These are phyloP conservation scores for Drosophila kanekoi DNA, from an alignment of 2,888 invertebrate species.

Conservation along the genomic window DNA sequence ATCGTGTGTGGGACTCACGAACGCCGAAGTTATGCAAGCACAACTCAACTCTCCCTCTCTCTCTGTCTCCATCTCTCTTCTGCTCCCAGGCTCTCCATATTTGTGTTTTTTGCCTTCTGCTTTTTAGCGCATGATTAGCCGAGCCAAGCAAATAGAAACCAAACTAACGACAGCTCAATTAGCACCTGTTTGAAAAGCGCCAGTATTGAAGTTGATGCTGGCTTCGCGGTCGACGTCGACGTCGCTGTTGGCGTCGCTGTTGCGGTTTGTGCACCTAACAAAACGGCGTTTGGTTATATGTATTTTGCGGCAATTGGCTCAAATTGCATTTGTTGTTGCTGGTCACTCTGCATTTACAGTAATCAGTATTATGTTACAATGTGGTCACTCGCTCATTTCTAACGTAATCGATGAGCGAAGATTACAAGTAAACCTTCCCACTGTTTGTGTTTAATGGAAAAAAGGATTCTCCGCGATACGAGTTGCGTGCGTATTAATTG, in stretches of 20 bases:
- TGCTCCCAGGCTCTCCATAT: not conserved
- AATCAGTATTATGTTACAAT: conserved; percentile 25
- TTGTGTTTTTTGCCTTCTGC: not conserved
- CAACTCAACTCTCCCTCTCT: not conserved
- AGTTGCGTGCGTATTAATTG: no score
- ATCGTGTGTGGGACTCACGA: conserved; percentile 10
- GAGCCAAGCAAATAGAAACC: conserved; percentile 4
- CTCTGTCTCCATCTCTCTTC: no score
- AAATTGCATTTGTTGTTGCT: conserved; percentile 11
- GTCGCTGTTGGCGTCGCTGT: conserved; percentile 4
- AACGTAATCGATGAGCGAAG: no score
- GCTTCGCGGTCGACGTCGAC: not conserved
- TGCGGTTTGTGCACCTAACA: conserved; percentile 34
- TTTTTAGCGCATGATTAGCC: conserved; percentile 28
- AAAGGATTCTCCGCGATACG: no score
- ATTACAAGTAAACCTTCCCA: no score
- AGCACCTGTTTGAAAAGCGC: conserved; percentile 17
- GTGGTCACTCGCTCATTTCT: conserved; percentile 5
- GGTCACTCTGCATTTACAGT: conserved; percentile 2
- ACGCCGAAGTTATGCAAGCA: conserved; percentile 39
- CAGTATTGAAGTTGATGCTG: not conserved
- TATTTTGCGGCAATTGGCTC: conserved; percentile 11
- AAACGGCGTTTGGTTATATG: conserved; percentile 34
- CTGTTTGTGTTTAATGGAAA: no score
- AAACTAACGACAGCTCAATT: conserved; percentile 43